phyloP scores from a whole-genome alignment of 2,888 invertebrate genomes.

The Blera fallax region DNA sequence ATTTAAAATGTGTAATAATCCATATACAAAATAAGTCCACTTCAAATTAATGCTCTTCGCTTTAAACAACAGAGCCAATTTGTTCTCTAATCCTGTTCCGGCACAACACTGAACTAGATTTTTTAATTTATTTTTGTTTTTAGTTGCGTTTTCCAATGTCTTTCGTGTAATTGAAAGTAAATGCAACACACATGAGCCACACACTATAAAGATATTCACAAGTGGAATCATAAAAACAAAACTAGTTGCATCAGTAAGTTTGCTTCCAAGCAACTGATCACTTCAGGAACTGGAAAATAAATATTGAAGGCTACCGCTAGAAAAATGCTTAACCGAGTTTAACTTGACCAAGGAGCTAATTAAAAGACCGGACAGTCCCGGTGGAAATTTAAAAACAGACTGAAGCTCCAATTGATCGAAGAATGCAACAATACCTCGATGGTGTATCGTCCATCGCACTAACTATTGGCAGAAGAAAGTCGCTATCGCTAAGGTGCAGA shows the following conservation, averaged over 20 bases:
- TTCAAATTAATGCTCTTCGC: neutral
- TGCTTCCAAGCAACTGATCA: slow-evolving; percentile 39
- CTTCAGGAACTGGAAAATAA: slow-evolving; percentile 6
- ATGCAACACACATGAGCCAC: slow-evolving; percentile 19
- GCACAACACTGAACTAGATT: slow-evolving; percentile 48
- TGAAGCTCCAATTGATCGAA: slow-evolving; percentile 75
- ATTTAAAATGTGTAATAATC: slow-evolving; percentile 17
- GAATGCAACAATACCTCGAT: slow-evolving; percentile 75
- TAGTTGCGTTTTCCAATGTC: slow-evolving; percentile 16
- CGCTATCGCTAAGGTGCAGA: slow-evolving; percentile 48
- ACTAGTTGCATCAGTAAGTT: slow-evolving; percentile 22
- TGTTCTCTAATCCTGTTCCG: slow-evolving; percentile 8
- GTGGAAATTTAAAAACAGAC: slow-evolving; percentile 76
- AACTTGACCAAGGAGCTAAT: slow-evolving; percentile 31
- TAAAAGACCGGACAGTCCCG: slow-evolving; percentile 62
- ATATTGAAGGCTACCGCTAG: slow-evolving; percentile 28
- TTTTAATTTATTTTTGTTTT: slow-evolving; percentile 9
- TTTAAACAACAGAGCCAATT: neutral
- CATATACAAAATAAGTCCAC: slow-evolving; percentile 38
- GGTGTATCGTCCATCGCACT: slow-evolving; percentile 28
- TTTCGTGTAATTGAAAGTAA: slow-evolving; percentile 52
- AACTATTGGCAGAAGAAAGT: slow-evolving; percentile 62
- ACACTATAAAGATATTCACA: slow-evolving; percentile 33
- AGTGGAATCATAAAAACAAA: slow-evolving; percentile 7
- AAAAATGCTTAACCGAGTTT: slow-evolving; percentile 25